A percentile compares a stretch with the other conserved stretches of the same genome.
Conservation (phyloP, 2,888 invertebrate genomes). For the Cataglyphis cursor region DNA sequence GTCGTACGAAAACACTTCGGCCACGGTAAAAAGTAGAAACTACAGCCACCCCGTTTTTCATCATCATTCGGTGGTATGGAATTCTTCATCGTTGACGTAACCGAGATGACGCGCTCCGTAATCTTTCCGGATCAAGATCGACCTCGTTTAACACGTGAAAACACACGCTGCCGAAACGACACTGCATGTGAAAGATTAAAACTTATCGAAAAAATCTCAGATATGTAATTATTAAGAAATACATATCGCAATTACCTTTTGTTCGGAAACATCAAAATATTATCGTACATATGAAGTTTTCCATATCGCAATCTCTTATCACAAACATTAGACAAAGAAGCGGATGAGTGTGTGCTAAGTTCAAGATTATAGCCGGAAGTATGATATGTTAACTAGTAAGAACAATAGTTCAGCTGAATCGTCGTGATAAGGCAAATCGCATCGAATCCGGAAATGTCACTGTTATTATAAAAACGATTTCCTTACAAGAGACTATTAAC, state of each 20-base stretch:
- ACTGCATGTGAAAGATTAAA: neutral
- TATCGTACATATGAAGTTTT: neutral
- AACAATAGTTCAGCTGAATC: conserved; percentile 1
- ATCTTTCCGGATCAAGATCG: conserved; percentile 18
- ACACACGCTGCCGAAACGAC: neutral
- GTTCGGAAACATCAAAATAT: conserved; percentile 12
- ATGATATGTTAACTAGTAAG: conserved; percentile 14
- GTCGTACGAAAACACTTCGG: conserved; percentile 63
- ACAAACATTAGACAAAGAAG: conserved; percentile 15
- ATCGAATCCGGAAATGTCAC: conserved; percentile 10
- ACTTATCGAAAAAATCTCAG: neutral
- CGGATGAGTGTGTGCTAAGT: conserved; percentile 4
- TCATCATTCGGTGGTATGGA: conserved; percentile 28
- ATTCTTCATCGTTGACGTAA: conserved; percentile 37
- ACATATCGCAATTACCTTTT: neutral
- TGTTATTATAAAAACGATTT: neutral
- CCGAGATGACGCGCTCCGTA: neutral
- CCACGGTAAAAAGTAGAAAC: conserved; percentile 50
- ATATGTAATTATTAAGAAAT: neutral
- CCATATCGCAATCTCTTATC: conserved; percentile 23
- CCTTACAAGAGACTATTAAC: neutral
- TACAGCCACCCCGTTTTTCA: conserved; percentile 27
- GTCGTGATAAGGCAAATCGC: conserved; percentile 30
- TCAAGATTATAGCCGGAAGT: conserved; percentile 39
- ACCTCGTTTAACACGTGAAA: conserved; percentile 20